A percentile compares a stretch with the other conserved stretches of the same genome.
phyloP scores from a whole-genome alignment of 2,113 vertebrate genomes.

The Perca flavescens region DNA sequence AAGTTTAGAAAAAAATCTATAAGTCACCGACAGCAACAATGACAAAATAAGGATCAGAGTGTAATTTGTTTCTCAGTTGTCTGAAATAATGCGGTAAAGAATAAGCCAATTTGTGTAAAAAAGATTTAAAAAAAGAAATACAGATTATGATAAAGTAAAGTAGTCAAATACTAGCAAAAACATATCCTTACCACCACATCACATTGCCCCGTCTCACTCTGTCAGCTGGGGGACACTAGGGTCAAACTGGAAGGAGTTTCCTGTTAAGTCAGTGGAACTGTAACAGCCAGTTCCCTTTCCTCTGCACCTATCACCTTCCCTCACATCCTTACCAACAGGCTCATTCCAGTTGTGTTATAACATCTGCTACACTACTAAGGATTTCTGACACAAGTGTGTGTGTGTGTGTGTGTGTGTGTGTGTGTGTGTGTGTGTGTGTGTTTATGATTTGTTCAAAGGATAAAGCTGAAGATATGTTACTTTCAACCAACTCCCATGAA shows the following conservation, averaged over 20 bases:
- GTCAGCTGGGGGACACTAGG: slow-evolving; percentile 35
- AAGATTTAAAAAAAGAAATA: neutral
- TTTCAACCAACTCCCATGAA: neutral
- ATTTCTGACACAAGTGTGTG: slow-evolving; percentile 1
- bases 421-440: neutral
- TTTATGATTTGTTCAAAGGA: neutral
- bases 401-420: neutral
- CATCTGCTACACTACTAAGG: slow-evolving; percentile 25
- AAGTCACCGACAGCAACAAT: neutral
- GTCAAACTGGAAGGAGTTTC: slow-evolving; percentile 41
- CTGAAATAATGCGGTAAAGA: neutral
- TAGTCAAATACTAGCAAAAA: neutral
- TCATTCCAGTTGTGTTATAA: neutral
- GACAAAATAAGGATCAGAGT: neutral
- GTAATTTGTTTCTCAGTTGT: neutral
- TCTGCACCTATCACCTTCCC: slow-evolving; percentile 33
- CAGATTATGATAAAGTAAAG: neutral
- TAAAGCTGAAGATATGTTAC: neutral
- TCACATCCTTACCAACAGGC: slow-evolving; percentile 50
- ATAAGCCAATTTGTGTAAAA: neutral
- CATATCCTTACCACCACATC: neutral
- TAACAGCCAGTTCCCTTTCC: slow-evolving; percentile 44
- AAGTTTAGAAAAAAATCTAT: neutral
- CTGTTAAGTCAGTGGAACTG: slow-evolving; percentile 31
- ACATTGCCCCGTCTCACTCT: slow-evolving; percentile 12